Evolutionary conservation across 2,113 vertebrate species (phyloP).

Genomic region (Ariopsis seemanni): DNA sequence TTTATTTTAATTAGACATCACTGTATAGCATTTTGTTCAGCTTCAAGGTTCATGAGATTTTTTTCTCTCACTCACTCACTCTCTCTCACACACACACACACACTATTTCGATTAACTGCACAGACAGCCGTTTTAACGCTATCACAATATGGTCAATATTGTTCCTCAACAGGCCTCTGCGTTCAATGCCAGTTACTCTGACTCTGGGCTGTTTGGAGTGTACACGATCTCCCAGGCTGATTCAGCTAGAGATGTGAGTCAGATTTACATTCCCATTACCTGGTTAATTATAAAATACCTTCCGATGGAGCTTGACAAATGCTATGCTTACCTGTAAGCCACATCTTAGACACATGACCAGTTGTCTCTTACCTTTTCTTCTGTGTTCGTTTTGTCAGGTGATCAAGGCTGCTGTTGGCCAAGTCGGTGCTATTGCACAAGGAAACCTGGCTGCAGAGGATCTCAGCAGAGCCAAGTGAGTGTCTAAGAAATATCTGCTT

Average conservation of each 20-base stretch:
- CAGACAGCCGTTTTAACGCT: neutral
- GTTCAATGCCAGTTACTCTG: slow-evolving; percentile 87
- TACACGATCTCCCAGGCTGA: slow-evolving; percentile 83
- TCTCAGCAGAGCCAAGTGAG: slow-evolving; percentile 89
- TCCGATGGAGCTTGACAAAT: neutral
- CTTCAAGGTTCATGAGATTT: neutral
- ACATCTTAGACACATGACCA: neutral
- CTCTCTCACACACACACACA: no score
- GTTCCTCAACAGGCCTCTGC: slow-evolving; percentile 78
- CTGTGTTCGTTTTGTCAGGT: slow-evolving; percentile 71
- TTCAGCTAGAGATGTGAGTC: slow-evolving; percentile 81
- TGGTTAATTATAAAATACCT: neutral
- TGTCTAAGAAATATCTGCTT: slow-evolving; percentile 35
- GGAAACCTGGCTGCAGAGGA: slow-evolving; percentile 81
- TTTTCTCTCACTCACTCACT: no score
- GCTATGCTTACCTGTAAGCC: neutral
- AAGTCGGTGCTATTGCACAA: slow-evolving; percentile 83
- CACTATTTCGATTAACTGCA: no score
- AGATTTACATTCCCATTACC: neutral
- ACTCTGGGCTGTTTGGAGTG: slow-evolving; percentile 93
- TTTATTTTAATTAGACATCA: neutral
- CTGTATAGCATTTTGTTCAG: neutral
- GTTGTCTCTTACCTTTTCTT: neutral
- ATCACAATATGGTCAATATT: neutral
- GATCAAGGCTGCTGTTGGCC: slow-evolving; percentile 82